Percentiles rank a stretch among this genome's conserved stretches.
Conservation (phyloP, 2,888 invertebrate genomes). For the Folsomia candida region DNA sequence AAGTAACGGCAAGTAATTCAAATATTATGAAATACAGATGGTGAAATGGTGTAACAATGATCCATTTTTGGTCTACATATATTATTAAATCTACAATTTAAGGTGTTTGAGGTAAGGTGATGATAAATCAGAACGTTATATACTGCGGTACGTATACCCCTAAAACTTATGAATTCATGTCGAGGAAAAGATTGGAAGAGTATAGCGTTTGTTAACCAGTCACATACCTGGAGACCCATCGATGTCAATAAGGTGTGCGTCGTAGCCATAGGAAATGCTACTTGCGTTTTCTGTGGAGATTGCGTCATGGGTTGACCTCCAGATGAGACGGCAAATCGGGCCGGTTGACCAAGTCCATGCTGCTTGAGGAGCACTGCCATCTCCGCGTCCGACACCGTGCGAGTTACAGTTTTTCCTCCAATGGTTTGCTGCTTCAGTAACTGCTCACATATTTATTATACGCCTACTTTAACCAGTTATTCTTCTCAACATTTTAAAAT, state of each 20-base stretch:
- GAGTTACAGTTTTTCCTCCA: slow-evolving; percentile 47
- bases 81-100: too few species aligned
- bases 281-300: slow-evolving; percentile 11
- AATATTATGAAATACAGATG: too few species aligned
- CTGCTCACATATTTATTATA: slow-evolving; percentile 27
- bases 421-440: slow-evolving; percentile 48
- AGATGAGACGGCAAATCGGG: slow-evolving; percentile 10
- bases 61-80: too few species aligned
- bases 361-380: slow-evolving; percentile 46
- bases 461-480: not conserved
- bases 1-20: too few species aligned
- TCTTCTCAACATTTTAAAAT: not conserved
- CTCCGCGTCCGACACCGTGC: slow-evolving; percentile 47
- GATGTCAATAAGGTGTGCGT: slow-evolving; percentile 28
- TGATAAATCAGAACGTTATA: too few species aligned
- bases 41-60: too few species aligned
- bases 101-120: too few species aligned
- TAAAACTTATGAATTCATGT: too few species aligned
- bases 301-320: slow-evolving; percentile 11
- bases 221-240: slow-evolving; percentile 39
- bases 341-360: slow-evolving; percentile 34
- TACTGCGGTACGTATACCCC: too few species aligned
- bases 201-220: too few species aligned
- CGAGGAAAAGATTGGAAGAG: too few species aligned
- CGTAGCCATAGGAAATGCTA: slow-evolving; percentile 22